Conservation (phyloP, 2,113 vertebrate species). For the rat (Rattus norvegicus) region DNA sequence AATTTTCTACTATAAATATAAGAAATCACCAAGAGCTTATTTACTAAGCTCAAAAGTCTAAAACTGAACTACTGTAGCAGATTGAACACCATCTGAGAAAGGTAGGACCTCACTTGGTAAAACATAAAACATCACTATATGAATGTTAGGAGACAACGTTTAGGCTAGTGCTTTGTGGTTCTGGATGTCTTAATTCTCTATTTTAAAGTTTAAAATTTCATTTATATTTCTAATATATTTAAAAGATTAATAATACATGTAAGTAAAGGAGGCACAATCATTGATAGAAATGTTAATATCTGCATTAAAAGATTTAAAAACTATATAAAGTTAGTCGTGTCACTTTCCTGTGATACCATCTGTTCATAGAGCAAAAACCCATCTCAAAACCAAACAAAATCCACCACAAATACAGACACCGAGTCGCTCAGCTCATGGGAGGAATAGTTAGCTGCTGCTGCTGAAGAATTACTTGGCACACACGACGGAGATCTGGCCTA, state of each 20-base stretch:
- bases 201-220: slow-evolving; percentile 14
- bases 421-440: not conserved
- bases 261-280: slow-evolving; percentile 34
- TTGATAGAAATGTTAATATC: not conserved
- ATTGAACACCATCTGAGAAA: not conserved
- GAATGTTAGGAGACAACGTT: not conserved
- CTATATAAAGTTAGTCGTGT: not conserved
- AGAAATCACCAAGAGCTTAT: not conserved
- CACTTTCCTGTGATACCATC: not conserved
- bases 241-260: slow-evolving; percentile 24
- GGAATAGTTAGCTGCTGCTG: not conserved
- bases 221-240: slow-evolving; percentile 27
- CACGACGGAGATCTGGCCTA: not conserved
- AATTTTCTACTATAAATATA: not conserved
- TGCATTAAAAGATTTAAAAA: not conserved
- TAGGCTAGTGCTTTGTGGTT: slow-evolving; percentile 21
- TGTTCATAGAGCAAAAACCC: not conserved
- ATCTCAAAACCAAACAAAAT: not conserved
- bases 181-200: slow-evolving; percentile 15
- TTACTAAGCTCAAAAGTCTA: slow-evolving; percentile 24
- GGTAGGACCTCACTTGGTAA: not conserved
- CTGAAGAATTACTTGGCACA: not conserved
- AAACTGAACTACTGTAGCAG: not conserved
- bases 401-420: not conserved
- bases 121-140: not conserved